Base-by-base conservation (phyloP, 2,113 vertebrate genomes). In the Struthidea cinerea region DNA sequence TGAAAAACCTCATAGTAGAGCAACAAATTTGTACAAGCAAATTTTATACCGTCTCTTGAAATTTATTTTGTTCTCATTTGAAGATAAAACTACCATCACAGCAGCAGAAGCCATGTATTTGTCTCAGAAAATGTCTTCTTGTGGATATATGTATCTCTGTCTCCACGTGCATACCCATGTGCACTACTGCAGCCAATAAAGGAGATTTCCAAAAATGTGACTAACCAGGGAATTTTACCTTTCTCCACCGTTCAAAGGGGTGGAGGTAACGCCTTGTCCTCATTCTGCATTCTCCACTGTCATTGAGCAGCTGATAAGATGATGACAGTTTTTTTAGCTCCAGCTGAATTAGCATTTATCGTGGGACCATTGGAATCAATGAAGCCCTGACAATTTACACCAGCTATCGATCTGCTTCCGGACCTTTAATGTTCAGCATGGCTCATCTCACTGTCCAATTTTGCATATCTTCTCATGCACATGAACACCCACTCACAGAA, bases 331-430 rank as follows among this genome's bases (percentile, higher is more conserved):
- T 30, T 77, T 89, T 57, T 63, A 94, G 57, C 57, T 52, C 56
- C 80, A 79, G 35, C 52, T 91, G 73, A 91, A 78, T 81, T 82
- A 52, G 35, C 70, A 64, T 95, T 97, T 94, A 59, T 63, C 4
- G 9, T 70, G 84, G 60, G 33, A 57, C 81, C 75, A 30, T 1
- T 63, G 85, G 84, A 94, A 94, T 92, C 94, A 93, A n/a, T 94
- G 92, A 70, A 94, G 79, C 79, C 73, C 92, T 94, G 79, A 47
- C 76, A 95, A 75, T 92, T 93, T 93, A 86, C 60, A 88, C 68
- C 79, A 86, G 68, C 60, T 75, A 88, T 94, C 0, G 79, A 95
- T 93, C 90, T 86, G 79, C 68, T 90, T 55, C 71, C 0, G 5
- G 82, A 70, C 71, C 82, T 84, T 64, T 88, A 88, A 90, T 42